Percentiles rank a stretch among this genome's conserved stretches.
Evolutionary conservation across 2,113 vertebrate genomes (phyloP).

Genomic region (Istiophorus platypterus): DNA sequence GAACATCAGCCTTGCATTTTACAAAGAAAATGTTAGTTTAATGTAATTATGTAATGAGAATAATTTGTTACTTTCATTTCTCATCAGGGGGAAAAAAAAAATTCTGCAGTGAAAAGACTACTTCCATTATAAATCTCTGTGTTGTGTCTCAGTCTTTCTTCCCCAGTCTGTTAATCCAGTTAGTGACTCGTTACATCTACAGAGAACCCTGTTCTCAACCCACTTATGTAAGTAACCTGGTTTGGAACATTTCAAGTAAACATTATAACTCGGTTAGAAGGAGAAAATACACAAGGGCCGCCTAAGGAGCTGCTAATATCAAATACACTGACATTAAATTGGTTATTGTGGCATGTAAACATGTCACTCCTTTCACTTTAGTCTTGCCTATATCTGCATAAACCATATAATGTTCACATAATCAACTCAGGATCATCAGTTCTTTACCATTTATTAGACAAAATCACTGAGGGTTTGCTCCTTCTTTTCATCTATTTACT

Average conservation of each 20-base stretch:
- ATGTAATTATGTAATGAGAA: neutral
- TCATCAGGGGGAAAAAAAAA: neutral
- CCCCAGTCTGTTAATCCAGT: constrained; percentile 15
- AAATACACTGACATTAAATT: neutral
- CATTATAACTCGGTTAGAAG: constrained; percentile 11
- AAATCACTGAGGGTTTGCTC: neutral
- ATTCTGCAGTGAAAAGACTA: neutral
- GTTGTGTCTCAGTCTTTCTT: neutral
- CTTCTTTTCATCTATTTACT: neutral
- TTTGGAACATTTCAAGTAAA: constrained; percentile 26
- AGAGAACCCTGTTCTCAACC: constrained; percentile 14
- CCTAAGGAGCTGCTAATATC: constrained; percentile 5
- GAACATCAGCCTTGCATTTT: neutral
- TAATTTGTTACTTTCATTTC: neutral
- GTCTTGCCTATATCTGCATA: neutral
- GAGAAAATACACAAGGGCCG: neutral
- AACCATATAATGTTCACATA: neutral
- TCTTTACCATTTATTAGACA: neutral
- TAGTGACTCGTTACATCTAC: constrained; percentile 27
- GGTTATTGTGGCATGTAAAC: neutral
- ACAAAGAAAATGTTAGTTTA: neutral
- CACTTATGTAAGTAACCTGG: constrained; percentile 20
- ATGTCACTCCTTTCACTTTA: neutral
- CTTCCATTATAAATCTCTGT: neutral
- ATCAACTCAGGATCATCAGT: neutral